A percentile compares a stretch with the other conserved stretches of the same genome.
phyloP scores from a whole-genome alignment of 2,797 vertebrate genomes.

The Typhlichthys eigenmanni region DNA sequence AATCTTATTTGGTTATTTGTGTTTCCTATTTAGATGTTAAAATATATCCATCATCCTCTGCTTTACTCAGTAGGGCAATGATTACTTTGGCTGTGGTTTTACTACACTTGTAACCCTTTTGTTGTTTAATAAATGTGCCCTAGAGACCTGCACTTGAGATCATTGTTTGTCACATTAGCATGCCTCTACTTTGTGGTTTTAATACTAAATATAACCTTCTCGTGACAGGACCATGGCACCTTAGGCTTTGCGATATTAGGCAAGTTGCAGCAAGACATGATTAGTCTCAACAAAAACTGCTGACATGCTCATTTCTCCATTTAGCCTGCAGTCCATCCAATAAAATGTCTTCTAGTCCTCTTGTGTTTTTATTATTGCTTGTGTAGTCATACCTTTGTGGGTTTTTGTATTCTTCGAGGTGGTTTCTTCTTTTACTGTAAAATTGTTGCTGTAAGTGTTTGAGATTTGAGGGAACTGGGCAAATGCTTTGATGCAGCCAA shows the following conservation, averaged over 20 bases:
- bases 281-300: constrained; percentile 70
- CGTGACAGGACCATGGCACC: constrained; percentile 57
- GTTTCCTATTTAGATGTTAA: too few relatives aligned
- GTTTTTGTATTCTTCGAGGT: constrained; percentile 23
- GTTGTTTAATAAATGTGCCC: too few relatives aligned
- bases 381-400: constrained; percentile 34
- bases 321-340: constrained; percentile 23
- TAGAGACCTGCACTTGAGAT: neutral
- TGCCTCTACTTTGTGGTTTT: constrained; percentile 1
- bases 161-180: neutral
- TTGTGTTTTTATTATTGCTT: constrained; percentile 36
- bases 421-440: constrained; percentile 21
- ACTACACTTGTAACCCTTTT: too few relatives aligned
- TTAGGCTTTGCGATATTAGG: constrained; percentile 52
- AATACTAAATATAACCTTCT: constrained; percentile 28
- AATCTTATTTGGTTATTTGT: too few relatives aligned
- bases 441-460: constrained; percentile 20
- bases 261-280: constrained; percentile 63
- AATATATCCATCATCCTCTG: too few relatives aligned
- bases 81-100: too few relatives aligned
- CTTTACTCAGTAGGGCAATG: too few relatives aligned
- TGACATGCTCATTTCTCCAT: constrained; percentile 55
- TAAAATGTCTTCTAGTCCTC: constrained; percentile 39
- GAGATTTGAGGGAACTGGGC: constrained; percentile 18
- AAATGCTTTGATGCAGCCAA: constrained; percentile 1